Percentiles rank a stretch among this genome's conserved stretches.
Evolutionary conservation across 2,888 invertebrate species (phyloP).

Genomic region (Hoplodrina ambigua): DNA sequence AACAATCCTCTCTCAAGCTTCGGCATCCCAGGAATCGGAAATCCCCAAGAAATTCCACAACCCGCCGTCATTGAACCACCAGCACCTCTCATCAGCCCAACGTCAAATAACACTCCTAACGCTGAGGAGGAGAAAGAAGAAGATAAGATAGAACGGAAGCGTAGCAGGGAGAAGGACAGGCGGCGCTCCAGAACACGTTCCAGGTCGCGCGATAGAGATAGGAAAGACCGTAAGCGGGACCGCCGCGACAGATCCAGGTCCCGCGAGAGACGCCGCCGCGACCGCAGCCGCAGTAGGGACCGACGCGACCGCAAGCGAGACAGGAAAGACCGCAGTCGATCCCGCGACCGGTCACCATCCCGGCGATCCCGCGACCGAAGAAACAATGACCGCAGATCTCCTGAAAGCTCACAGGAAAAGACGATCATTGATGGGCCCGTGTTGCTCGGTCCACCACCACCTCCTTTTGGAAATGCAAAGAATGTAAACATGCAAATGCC

Average conservation of each 20-base stretch:
- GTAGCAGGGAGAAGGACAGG: constrained; percentile 78
- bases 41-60: constrained; percentile 86
- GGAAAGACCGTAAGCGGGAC: constrained; percentile 86
- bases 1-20: constrained; percentile 74
- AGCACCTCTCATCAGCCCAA: constrained; percentile 78
- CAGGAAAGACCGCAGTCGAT: constrained; percentile 89
- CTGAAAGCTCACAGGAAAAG: constrained; percentile 77
- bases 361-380: constrained; percentile 89
- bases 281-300: constrained; percentile 91
- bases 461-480: constrained; percentile 57
- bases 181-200: constrained; percentile 79
- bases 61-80: constrained; percentile 87
- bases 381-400: constrained; percentile 82
- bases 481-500: constrained; percentile 51
- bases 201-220: constrained; percentile 79
- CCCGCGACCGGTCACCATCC: constrained; percentile 88
- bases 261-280: constrained; percentile 90
- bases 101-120: constrained; percentile 65
- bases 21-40: constrained; percentile 85
- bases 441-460: constrained; percentile 48
- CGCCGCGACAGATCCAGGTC: constrained; percentile 89
- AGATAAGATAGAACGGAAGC: constrained; percentile 73
- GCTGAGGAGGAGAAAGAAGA: constrained; percentile 77
- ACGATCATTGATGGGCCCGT: constrained; percentile 62
- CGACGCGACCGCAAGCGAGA: constrained; percentile 86